Percentiles rank a stretch among this genome's conserved stretches.
These are phyloP conservation scores for Polypedilum pembai DNA, from an alignment of 1,140 invertebrate species.

Conservation along the genomic window DNA sequence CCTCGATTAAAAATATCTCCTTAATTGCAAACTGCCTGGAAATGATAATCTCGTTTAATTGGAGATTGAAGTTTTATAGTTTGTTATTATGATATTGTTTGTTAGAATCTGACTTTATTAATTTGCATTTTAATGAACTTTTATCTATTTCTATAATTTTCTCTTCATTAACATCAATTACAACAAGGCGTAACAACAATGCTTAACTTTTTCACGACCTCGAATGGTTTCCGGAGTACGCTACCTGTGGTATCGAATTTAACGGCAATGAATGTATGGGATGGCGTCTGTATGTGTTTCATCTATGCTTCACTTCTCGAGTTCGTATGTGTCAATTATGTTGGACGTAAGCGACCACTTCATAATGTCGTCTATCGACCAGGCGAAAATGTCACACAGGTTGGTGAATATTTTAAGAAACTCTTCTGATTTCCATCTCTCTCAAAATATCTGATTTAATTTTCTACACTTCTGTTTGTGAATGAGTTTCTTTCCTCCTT, in stretches of 20 bases:
- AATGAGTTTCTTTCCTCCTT: too few relatives aligned
- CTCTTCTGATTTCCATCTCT: too few relatives aligned
- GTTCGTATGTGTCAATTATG: slow-evolving; percentile 91
- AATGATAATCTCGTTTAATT: background rate
- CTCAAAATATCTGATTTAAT: too few relatives aligned
- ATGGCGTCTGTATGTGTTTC: slow-evolving; percentile 93
- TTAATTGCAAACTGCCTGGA: background rate
- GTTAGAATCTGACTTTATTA: background rate
- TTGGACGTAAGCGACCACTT: slow-evolving; percentile 78
- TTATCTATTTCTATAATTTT: background rate
- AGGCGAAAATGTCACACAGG: slow-evolving; percentile 83
- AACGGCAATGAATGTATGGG: slow-evolving; percentile 81
- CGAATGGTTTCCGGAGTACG: slow-evolving; percentile 79
- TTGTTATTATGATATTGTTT: slow-evolving; percentile 17
- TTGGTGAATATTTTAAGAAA: slow-evolving; percentile 43
- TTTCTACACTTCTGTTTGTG: too few relatives aligned
- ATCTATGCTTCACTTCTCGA: slow-evolving; percentile 88
- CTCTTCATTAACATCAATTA: slow-evolving; percentile 32
- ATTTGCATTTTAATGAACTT: slow-evolving; percentile 5
- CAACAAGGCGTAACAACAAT: slow-evolving; percentile 83
- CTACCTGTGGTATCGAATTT: slow-evolving; percentile 87
- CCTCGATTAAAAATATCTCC: background rate
- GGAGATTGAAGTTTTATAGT: slow-evolving; percentile 10
- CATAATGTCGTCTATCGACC: slow-evolving; percentile 83
- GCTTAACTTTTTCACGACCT: slow-evolving; percentile 96